Conservation (phyloP, 2,797 vertebrate species). For the Nyctalus aviator region DNA sequence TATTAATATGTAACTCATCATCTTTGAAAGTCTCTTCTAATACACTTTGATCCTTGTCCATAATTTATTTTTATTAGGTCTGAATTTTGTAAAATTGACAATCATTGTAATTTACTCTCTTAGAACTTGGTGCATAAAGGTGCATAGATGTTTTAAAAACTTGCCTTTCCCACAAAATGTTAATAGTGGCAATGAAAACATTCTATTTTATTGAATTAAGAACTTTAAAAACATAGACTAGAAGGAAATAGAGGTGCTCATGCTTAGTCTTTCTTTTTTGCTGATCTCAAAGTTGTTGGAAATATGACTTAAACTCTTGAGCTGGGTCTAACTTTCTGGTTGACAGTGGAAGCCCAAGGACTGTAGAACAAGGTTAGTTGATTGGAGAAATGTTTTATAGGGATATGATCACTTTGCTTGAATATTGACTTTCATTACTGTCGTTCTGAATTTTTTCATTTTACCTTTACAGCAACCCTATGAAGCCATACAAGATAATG, state of each 20-base stretch:
- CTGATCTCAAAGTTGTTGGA: constrained; percentile 27
- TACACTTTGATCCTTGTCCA: constrained; percentile 23
- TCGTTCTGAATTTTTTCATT: constrained; percentile 55
- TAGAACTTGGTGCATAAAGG: constrained; percentile 17
- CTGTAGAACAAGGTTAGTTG: constrained; percentile 21
- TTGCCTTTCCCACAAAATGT: neutral
- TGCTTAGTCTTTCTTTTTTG: constrained; percentile 45
- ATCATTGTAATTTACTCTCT: neutral
- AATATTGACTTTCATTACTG: constrained; percentile 39
- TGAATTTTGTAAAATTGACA: constrained; percentile 55
- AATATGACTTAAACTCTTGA: constrained; percentile 1
- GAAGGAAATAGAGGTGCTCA: neutral
- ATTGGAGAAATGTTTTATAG: constrained; percentile 43
- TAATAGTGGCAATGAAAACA: constrained; percentile 10
- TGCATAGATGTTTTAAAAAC: neutral
- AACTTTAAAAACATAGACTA: constrained; percentile 6
- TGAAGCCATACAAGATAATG: neutral
- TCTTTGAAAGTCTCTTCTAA: neutral
- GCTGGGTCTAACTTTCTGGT: constrained; percentile 38
- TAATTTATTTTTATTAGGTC: constrained; percentile 36
- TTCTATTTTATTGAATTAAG: constrained; percentile 30
- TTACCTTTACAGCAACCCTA: neutral
- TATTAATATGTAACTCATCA: constrained; percentile 36
- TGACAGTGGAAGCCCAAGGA: neutral
- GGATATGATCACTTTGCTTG: constrained; percentile 9